Conservation (phyloP, 2,888 invertebrate species). For the Tenthredo livida region DNA sequence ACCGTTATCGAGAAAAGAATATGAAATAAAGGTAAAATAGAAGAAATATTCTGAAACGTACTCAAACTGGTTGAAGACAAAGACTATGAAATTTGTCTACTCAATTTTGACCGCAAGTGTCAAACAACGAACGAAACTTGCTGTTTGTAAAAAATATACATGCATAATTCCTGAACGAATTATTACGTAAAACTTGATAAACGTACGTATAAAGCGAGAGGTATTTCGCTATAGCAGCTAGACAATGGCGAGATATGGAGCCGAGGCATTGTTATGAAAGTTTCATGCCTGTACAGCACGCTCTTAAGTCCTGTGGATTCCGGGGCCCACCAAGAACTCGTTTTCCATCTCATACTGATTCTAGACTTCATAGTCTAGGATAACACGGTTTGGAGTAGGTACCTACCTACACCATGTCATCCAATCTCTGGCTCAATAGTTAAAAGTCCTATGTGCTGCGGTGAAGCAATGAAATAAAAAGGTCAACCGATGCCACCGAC, state of each 20-base stretch:
- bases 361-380: constrained; percentile 9
- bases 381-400: background rate
- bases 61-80: background rate
- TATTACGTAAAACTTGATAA: constrained; percentile 6
- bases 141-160: background rate
- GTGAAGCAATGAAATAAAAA: constrained; percentile 27
- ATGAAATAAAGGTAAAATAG: background rate
- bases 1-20: background rate
- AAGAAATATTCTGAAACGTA: background rate
- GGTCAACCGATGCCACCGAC: constrained; percentile 33
- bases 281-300: background rate
- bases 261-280: constrained; percentile 44
- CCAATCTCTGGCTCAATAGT: background rate
- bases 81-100: background rate
- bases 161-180: background rate
- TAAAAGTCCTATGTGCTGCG: background rate
- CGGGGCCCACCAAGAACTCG: background rate
- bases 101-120: background rate
- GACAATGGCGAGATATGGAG: constrained; percentile 18
- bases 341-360: constrained; percentile 2
- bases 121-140: background rate
- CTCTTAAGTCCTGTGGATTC: background rate
- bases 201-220: background rate
- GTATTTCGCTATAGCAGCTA: constrained; percentile 2
- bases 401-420: constrained; percentile 8